Percentiles rank a stretch among this genome's conserved stretches.
These are phyloP conservation scores for Cynodonichthys magdalenae DNA, from an alignment of 2,797 vertebrate genomes.

Conservation along the genomic window DNA sequence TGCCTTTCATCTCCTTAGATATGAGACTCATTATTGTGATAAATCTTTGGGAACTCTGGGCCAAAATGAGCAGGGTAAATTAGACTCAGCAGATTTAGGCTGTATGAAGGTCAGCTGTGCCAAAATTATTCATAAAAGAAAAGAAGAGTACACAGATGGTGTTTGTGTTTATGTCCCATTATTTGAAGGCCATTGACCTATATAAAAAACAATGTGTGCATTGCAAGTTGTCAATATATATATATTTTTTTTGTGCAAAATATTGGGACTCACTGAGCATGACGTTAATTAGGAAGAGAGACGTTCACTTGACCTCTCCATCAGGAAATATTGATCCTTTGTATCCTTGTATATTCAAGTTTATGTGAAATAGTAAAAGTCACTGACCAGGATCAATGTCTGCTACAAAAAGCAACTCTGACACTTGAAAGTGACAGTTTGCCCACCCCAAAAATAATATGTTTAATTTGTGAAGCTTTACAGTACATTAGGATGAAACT, in stretches of 20 bases:
- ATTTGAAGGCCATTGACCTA: constrained; percentile 1
- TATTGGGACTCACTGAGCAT: constrained; percentile 27
- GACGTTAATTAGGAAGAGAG: constrained; percentile 28
- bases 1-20: constrained; percentile 31
- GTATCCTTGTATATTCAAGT: constrained; percentile 38
- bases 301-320: constrained; percentile 41
- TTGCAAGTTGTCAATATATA: constrained; percentile 2
- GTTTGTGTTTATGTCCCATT: background rate
- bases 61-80: constrained; percentile 51
- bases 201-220: background rate
- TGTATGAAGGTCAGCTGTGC: constrained; percentile 45
- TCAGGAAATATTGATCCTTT: constrained; percentile 55
- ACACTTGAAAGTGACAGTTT: constrained; percentile 6
- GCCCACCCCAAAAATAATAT: background rate
- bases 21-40: constrained; percentile 49
- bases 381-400: constrained; percentile 5
- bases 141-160: too few relatives aligned
- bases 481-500: background rate
- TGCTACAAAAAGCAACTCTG: background rate
- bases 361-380: constrained; percentile 47
- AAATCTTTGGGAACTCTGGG: constrained; percentile 34
- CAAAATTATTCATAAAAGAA: constrained; percentile 13
- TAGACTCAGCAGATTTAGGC: constrained; percentile 14
- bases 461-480: background rate
- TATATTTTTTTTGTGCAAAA: constrained; percentile 25